A percentile compares a stretch with the other conserved stretches of the same genome.
Evolutionary conservation across 92 coral and sea anemone species (phyloP).

Genomic region (Porites divaricata): DNA sequence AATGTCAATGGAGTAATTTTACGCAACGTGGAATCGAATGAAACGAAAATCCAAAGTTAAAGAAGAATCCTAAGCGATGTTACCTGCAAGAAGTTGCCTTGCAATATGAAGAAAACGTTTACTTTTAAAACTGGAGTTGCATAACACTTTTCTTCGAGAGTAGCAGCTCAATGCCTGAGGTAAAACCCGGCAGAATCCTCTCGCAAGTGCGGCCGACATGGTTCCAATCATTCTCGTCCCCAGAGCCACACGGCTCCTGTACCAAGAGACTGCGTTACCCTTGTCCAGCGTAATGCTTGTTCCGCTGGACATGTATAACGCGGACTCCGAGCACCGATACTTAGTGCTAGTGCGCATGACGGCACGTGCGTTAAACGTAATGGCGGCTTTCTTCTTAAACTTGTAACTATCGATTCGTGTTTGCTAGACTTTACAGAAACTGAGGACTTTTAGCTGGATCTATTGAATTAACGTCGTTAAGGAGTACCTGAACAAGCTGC

Average conservation of each 20-base stretch:
- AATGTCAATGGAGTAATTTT: constrained; percentile 3
- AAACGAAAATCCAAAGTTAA: background rate
- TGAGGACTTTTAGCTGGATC: background rate
- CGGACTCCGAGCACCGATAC: too few species aligned
- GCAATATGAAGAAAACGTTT: constrained; percentile 44
- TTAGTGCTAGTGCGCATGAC: constrained; percentile 30
- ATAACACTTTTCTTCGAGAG: constrained; percentile 1
- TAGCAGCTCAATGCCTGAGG: constrained; percentile 3
- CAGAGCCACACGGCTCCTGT: too few species aligned
- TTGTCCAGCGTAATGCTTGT: too few species aligned
- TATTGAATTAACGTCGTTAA: background rate
- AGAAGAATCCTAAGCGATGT: background rate
- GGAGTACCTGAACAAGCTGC: background rate
- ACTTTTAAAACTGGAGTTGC: constrained; percentile 21
- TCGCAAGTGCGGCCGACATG: constrained; percentile 53
- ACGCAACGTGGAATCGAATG: background rate
- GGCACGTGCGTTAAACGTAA: constrained; percentile 44
- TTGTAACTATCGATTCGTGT: background rate
- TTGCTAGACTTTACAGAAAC: constrained; percentile 10
- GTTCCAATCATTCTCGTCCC: background rate
- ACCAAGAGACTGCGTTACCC: too few species aligned
- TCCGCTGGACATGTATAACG: too few species aligned
- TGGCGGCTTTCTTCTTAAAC: constrained; percentile 32
- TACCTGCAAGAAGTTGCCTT: constrained; percentile 67
- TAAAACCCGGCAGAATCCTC: constrained; percentile 21